phyloP scores from a whole-genome alignment of 1,140 invertebrate genomes.

The Anthonomus grandis region DNA sequence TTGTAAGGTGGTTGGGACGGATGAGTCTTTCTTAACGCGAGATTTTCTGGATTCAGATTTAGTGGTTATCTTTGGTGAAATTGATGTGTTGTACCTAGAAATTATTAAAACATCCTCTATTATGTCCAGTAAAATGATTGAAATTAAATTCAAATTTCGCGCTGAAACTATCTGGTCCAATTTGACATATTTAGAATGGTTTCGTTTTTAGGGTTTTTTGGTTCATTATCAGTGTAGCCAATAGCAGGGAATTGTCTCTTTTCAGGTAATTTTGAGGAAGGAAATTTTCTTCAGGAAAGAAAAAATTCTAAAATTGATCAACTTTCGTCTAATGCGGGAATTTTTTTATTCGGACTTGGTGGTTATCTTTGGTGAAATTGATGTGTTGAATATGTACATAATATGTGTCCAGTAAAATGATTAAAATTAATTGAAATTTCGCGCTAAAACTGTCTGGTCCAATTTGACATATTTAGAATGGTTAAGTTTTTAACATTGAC shows the following conservation, averaged over 20 bases:
- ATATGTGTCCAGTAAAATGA: too few relatives aligned
- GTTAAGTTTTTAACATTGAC: not conserved
- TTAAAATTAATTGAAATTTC: too few relatives aligned
- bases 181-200: not conserved
- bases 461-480: not conserved
- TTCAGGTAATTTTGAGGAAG: not conserved
- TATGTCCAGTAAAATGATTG: too few relatives aligned
- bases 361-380: conserved; percentile 9
- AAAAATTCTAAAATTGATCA: too few relatives aligned
- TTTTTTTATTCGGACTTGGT: not conserved
- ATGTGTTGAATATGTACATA: conserved; percentile 14
- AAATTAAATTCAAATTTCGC: too few relatives aligned
- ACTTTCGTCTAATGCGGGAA: not conserved
- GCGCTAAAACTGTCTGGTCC: too few relatives aligned
- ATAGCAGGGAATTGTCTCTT: not conserved
- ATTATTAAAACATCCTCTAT: not conserved
- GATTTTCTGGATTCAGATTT: not conserved
- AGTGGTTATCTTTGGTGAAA: conserved; percentile 1
- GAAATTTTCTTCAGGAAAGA: too few relatives aligned
- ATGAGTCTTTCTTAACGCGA: not conserved
- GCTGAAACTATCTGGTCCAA: not conserved
- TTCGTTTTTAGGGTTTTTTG: not conserved
- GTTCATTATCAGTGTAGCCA: not conserved
- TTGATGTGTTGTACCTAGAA: conserved; percentile 18
- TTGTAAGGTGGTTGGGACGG: conserved; percentile 50